Evolutionary conservation across 1,140 invertebrate species (phyloP).

Genomic region (Camponotus floridanus): DNA sequence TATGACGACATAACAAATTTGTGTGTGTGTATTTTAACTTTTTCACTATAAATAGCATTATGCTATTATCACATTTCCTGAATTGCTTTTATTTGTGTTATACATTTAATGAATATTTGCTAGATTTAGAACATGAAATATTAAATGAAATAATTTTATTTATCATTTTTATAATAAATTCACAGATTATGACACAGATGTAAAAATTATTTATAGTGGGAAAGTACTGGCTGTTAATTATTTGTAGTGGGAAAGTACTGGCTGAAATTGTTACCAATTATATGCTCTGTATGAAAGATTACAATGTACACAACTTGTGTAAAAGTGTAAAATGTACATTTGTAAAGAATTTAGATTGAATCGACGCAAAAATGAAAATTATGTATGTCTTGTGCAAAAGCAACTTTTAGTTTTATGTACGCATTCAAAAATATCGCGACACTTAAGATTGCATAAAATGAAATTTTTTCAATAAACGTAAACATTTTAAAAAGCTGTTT

Average conservation of each 20-base stretch:
- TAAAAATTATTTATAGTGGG: constrained; percentile 39
- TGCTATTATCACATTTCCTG: neutral
- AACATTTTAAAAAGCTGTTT: constrained; percentile 19
- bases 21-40: constrained; percentile 9
- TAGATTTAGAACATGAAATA: constrained; percentile 7
- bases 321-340: constrained; percentile 35
- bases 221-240: neutral
- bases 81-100: constrained; percentile 11
- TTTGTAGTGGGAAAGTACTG: constrained; percentile 17
- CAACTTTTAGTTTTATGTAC: constrained; percentile 17
- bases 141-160: constrained; percentile 21
- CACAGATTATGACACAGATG: neutral
- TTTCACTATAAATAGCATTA: constrained; percentile 47
- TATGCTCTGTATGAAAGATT: neutral
- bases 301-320: constrained; percentile 19
- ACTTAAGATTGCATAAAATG: constrained; percentile 39
- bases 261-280: constrained; percentile 31
- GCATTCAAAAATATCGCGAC: constrained; percentile 27
- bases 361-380: constrained; percentile 28
- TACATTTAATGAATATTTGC: neutral
- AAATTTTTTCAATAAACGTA: constrained; percentile 14
- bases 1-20: constrained; percentile 35
- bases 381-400: neutral
- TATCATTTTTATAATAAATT: constrained; percentile 11
- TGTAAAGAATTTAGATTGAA: constrained; percentile 38